These are phyloP conservation scores for Coryphaenoides rupestris DNA, from an alignment of 2,113 vertebrate genomes.

Conservation along the genomic window DNA sequence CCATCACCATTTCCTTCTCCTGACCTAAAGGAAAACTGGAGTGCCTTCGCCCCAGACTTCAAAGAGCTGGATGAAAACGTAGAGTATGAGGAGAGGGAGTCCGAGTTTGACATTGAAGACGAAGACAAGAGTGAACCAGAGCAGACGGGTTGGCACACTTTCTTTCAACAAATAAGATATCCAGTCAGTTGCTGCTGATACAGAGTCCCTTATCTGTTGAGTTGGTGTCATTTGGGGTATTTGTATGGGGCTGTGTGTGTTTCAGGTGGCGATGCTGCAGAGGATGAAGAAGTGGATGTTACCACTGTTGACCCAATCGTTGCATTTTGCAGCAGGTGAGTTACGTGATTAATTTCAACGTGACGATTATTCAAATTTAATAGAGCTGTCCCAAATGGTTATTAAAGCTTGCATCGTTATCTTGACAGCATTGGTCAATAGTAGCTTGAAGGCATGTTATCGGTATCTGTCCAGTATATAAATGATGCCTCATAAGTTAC, in stretches of 20 bases:
- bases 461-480: no score
- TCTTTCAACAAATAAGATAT: neutral
- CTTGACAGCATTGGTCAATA: no score
- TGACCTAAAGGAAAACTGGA: conserved; percentile 94
- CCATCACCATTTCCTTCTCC: conserved; percentile 2
- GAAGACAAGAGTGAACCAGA: conserved; percentile 98
- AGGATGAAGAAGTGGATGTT: conserved; percentile 96
- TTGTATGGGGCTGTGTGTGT: neutral
- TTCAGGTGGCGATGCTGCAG: conserved; percentile 90
- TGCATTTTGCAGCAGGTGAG: conserved; percentile 94
- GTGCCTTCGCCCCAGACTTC: conserved; percentile 96
- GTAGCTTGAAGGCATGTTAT: no score
- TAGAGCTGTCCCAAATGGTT: no score
- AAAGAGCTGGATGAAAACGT: conserved; percentile 98
- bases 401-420: no score
- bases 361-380: neutral
- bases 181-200: neutral
- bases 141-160: conserved; percentile 82
- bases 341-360: conserved; percentile 70
- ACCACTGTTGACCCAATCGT: conserved; percentile 95
- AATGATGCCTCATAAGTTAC: no score
- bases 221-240: no score
- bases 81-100: conserved; percentile 96
- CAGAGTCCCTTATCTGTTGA: neutral
- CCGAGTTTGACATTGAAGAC: conserved; percentile 97